Evolutionary conservation across 1,140 invertebrate genomes (phyloP).

Genomic region (Drosophila lacertosa): DNA sequence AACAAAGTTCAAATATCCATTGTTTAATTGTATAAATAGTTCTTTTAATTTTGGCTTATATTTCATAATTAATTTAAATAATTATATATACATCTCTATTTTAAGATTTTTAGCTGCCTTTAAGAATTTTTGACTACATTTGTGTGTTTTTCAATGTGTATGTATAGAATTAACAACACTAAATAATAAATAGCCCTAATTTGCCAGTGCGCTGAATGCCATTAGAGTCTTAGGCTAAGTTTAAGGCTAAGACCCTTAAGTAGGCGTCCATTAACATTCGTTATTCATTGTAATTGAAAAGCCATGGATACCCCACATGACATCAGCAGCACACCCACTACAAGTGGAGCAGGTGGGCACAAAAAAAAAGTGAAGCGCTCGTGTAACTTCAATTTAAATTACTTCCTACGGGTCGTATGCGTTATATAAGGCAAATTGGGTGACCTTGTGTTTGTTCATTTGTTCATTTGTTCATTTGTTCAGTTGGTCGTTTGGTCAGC

Average conservation of each 20-base stretch:
- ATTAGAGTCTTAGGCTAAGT: not conserved
- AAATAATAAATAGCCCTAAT: constrained; percentile 9
- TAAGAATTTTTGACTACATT: too few species aligned
- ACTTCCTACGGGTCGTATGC: constrained; percentile 57
- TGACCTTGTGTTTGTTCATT: constrained; percentile 53
- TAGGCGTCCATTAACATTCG: constrained; percentile 26
- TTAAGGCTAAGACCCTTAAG: constrained; percentile 20
- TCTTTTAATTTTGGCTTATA: too few species aligned
- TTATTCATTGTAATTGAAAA: constrained; percentile 42
- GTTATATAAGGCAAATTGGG: constrained; percentile 58
- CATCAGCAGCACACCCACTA: constrained; percentile 23
- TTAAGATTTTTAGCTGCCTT: too few species aligned
- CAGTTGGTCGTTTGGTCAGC: constrained; percentile 21
- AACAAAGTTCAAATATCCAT: too few species aligned
- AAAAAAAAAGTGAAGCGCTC: constrained; percentile 15
- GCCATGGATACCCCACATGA: constrained; percentile 35
- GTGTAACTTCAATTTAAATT: constrained; percentile 65
- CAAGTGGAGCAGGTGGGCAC: constrained; percentile 23
- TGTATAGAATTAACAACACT: too few species aligned
- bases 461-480: too few species aligned
- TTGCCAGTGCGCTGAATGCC: not conserved
- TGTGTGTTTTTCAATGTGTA: too few species aligned
- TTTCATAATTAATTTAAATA: too few species aligned
- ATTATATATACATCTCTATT: too few species aligned
- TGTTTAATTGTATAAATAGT: too few species aligned